These are phyloP conservation scores for Synergus gifuensis DNA, from an alignment of 2,888 invertebrate species.

Conservation along the genomic window DNA sequence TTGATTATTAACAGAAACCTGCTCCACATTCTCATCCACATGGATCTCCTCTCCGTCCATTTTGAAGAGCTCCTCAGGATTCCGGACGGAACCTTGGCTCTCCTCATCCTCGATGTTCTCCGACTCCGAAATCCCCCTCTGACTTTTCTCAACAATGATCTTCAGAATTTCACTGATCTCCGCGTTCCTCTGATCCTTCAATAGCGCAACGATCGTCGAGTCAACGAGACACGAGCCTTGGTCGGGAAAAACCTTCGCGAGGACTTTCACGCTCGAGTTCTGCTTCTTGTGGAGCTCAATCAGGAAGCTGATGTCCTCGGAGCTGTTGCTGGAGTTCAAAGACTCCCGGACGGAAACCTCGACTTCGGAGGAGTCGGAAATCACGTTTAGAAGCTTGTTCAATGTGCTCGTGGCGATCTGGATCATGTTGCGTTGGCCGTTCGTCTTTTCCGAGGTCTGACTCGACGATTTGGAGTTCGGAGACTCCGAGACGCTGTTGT, in stretches of 20 bases:
- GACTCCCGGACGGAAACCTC: conserved; percentile 75
- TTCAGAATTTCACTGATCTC: conserved; percentile 72
- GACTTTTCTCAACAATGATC: conserved; percentile 65
- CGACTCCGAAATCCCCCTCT: conserved; percentile 59
- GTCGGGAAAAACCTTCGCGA: conserved; percentile 75
- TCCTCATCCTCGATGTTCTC: conserved; percentile 70
- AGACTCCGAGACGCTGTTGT: conserved; percentile 55
- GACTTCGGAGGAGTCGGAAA: conserved; percentile 70
- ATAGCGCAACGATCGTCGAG: conserved; percentile 68
- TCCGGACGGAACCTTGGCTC: conserved; percentile 64
- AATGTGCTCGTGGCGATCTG: conserved; percentile 74
- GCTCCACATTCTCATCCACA: conserved; percentile 75
- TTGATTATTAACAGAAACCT: conserved; percentile 67
- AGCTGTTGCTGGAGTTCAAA: conserved; percentile 67
- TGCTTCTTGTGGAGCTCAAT: conserved; percentile 73
- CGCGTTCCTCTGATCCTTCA: conserved; percentile 69
- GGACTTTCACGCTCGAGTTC: conserved; percentile 60
- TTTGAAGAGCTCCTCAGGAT: conserved; percentile 73
- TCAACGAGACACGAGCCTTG: conserved; percentile 75
- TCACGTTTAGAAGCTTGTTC: conserved; percentile 72
- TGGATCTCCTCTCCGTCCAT: conserved; percentile 75
- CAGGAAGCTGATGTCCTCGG: conserved; percentile 75
- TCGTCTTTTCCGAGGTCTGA: conserved; percentile 23
- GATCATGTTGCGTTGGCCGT: conserved; percentile 61
- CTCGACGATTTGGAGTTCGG: conserved; percentile 38